Evolutionary conservation across 2,113 vertebrate species (phyloP).

Genomic region (Pterocles orientalis): DNA sequence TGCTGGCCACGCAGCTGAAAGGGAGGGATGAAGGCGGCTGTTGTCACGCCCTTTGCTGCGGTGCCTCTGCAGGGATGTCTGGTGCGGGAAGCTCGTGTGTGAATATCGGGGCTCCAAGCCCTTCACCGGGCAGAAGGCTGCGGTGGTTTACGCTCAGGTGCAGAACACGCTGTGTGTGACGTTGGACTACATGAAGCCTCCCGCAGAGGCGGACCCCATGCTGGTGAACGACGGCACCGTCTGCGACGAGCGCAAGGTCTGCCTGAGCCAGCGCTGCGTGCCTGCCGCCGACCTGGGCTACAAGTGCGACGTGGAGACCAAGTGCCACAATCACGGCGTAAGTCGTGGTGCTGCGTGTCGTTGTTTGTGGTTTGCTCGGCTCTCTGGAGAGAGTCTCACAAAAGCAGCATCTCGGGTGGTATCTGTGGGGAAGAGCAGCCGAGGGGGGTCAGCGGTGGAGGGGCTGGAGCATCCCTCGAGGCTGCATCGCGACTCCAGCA

Average conservation of each 20-base stretch:
- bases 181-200: not conserved
- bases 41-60: not conserved
- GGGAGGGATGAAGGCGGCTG: not conserved
- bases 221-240: not conserved
- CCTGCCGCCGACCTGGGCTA: not conserved
- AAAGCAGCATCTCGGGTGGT: fast-evolving
- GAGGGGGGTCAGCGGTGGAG: not conserved
- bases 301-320: not conserved
- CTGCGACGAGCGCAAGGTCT: not conserved
- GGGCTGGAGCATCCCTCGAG: fast-evolving
- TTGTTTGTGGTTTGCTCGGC: too few relatives aligned
- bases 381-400: not conserved
- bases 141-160: not conserved
- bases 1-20: not conserved
- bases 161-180: not conserved
- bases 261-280: conserved; percentile 2
- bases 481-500: too few relatives aligned
- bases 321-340: not conserved
- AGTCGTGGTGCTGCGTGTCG: not conserved
- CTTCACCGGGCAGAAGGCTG: not conserved
- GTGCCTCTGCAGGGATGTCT: not conserved
- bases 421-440: too few relatives aligned
- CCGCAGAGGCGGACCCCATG: not conserved
- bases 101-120: not conserved
- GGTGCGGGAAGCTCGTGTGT: conserved; percentile 25